phyloP scores from a whole-genome alignment of 1,140 invertebrate species.

The Apis laboriosa region DNA sequence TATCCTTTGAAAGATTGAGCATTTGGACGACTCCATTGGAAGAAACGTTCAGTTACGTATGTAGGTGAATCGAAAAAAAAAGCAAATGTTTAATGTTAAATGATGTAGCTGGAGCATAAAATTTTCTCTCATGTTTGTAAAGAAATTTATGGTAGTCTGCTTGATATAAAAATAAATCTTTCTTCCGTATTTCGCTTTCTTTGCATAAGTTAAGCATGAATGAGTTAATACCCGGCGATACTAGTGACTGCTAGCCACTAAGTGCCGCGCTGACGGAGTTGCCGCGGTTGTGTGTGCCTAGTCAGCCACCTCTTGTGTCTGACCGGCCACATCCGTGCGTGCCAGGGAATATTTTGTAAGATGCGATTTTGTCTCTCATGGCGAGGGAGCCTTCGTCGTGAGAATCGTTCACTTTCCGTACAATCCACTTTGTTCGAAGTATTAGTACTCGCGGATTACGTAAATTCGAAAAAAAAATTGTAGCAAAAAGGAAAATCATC shows the following conservation, averaged over 20 bases:
- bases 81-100: not conserved
- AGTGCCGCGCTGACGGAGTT: conserved; percentile 33
- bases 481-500: conserved; percentile 29
- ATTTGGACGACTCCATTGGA: conserved; percentile 13
- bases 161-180: conserved; percentile 50
- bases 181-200: not conserved
- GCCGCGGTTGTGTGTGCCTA: conserved; percentile 32
- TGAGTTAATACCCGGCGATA: conserved; percentile 24
- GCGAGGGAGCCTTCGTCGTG: conserved; percentile 60
- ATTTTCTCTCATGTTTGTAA: not conserved
- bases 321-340: conserved; percentile 40
- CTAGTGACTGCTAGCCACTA: conserved; percentile 35
- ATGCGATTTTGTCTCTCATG: conserved; percentile 68
- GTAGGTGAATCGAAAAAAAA: conserved; percentile 37
- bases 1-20: not conserved
- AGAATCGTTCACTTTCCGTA: conserved; percentile 39
- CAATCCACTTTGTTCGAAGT: conserved; percentile 37
- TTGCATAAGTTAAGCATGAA: conserved; percentile 27
- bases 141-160: conserved; percentile 25
- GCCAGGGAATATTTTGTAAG: conserved; percentile 72
- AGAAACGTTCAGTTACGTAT: conserved; percentile 48
- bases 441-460: conserved; percentile 65
- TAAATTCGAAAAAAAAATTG: conserved; percentile 61
- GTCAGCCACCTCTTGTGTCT: conserved; percentile 31
- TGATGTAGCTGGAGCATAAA: not conserved